A percentile compares a stretch with the other conserved stretches of the same genome.
Conservation (phyloP, 2,888 invertebrate genomes). For the Latrodectus hesperus region DNA sequence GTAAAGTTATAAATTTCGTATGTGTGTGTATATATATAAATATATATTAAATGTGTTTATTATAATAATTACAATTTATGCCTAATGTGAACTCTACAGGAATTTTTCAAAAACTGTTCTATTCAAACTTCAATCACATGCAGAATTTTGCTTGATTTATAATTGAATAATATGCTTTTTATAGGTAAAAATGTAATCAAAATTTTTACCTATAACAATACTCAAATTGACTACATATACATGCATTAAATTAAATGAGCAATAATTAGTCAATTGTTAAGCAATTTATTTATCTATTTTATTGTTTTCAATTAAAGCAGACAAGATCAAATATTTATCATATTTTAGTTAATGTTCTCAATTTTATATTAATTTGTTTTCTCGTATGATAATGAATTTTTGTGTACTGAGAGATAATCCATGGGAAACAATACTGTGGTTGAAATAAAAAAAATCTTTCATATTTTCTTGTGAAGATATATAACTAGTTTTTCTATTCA, state of each 20-base stretch:
- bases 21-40: too few species aligned
- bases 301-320: too few species aligned
- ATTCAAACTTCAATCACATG: neutral
- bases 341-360: too few species aligned
- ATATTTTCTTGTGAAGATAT: conserved; percentile 65
- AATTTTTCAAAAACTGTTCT: neutral
- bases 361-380: too few species aligned
- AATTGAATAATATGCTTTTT: neutral
- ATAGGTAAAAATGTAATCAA: neutral
- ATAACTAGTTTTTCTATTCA: conserved; percentile 67
- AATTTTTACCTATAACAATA: neutral
- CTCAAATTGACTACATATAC: neutral
- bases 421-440: conserved; percentile 51
- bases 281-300: too few species aligned
- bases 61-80: too few species aligned
- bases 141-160: neutral
- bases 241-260: neutral
- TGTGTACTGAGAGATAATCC: conserved; percentile 30
- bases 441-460: conserved; percentile 38
- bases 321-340: too few species aligned
- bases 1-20: too few species aligned
- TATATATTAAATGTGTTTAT: too few species aligned
- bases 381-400: too few species aligned
- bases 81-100: neutral
- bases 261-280: neutral